Base-by-base conservation (phyloP, 1,140 invertebrate species). In the Subanguina moxae region DNA sequence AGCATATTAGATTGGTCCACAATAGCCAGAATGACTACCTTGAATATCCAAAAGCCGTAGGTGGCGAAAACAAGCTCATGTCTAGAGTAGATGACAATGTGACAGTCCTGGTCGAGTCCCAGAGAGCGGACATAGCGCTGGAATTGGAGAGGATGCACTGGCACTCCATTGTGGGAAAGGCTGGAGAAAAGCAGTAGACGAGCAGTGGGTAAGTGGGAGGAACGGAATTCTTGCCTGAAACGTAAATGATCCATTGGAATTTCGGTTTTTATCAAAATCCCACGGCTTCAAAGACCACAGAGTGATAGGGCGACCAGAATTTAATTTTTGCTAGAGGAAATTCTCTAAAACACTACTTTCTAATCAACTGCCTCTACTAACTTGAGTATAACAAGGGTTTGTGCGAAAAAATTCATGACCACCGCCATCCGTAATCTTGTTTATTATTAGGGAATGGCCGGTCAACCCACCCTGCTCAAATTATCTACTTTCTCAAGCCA, bases 71-170 rank as follows among this genome's bases (percentile, higher is more conserved):
- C 67, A 17, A 65, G 62, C 57, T 82, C 71, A 23, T 78, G 75
- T 62, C 68, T 66, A 62, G 82, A 78, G 59, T 82, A 82, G 9
- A 82, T 28, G 46, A 82, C 58, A 15, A 82, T 66, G 48, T 77
- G 72, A 27, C 80, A 82, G 57, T 78, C 77, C 15, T 56, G 21
- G 67, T 82, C 80, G 19, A 82, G 73, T 57, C 78, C 81, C 11
- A 76, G 68, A 52, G 76, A 78, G 46, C 80, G 70, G 11, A 79
- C 52, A 52, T 72, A 77, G 46, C 75, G 62, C 67, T 82, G 80
- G 67, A 82, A 82, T 65, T 82, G 80, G 17, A 82, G 73, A 42
- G 80, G 80, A 74, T 82, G 80, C 7, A 82, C 80, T 25, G 79
- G 80, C 25, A 81, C 80, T 32, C 80, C 78, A 61, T 64, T 67